Percentiles rank a stretch among this genome's conserved stretches.
Conservation (phyloP, 2,888 invertebrate species). For the Yponomeuta cagnagella region DNA sequence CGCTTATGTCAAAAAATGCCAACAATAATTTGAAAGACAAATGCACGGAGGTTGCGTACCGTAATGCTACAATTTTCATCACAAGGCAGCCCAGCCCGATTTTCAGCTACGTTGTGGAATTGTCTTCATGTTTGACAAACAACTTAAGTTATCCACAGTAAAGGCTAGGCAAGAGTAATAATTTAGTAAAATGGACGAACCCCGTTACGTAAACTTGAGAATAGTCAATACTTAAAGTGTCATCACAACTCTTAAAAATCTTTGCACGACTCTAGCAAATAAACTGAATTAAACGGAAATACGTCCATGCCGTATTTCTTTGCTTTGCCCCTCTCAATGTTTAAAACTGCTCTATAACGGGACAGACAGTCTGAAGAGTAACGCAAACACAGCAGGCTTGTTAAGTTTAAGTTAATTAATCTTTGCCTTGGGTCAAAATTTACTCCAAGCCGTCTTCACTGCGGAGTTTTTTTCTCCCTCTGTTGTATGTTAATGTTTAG, state of each 20-base stretch:
- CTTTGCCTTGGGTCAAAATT: conserved; percentile 7
- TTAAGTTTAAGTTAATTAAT: conserved; percentile 14
- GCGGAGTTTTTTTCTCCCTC: too few species aligned
- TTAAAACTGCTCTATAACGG: neutral
- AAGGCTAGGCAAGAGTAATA: too few species aligned
- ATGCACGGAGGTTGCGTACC: neutral
- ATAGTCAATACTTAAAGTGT: neutral
- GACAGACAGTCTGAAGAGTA: conserved; percentile 12
- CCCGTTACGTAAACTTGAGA: too few species aligned
- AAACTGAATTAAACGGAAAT: neutral
- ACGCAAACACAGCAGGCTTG: conserved; percentile 10
- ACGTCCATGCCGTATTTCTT: neutral
- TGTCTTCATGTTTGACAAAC: too few species aligned
- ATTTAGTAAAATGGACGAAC: too few species aligned
- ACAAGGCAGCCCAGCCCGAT: neutral
- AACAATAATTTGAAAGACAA: neutral
- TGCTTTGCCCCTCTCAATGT: neutral
- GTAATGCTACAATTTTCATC: neutral
- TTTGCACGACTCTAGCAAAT: neutral
- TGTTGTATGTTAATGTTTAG: too few species aligned
- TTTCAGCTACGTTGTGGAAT: neutral
- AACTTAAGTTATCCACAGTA: too few species aligned
- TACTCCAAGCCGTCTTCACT: neutral
- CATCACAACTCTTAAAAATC: neutral
- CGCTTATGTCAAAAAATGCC: neutral